Percentiles rank a stretch among this genome's conserved stretches.
Conservation (phyloP, 1,140 invertebrate genomes). For the Drosophila prosaltans region DNA sequence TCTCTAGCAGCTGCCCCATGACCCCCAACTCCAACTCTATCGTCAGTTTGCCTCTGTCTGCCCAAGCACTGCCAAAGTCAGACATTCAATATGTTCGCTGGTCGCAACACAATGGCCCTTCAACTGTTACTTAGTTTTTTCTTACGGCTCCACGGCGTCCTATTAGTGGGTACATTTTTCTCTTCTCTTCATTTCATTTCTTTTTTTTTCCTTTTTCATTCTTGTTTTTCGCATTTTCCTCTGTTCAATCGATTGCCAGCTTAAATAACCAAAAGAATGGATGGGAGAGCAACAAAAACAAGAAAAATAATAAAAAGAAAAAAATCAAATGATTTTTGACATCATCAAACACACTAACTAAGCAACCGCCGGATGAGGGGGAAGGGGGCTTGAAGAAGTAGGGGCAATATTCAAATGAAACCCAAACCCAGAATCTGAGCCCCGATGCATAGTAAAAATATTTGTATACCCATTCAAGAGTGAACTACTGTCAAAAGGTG, state of each 20-base stretch:
- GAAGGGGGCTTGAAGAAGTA: neutral
- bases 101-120: slow-evolving; percentile 8
- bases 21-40: too few species aligned
- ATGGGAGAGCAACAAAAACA: neutral
- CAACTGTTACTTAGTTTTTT: slow-evolving; percentile 11
- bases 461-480: neutral
- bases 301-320: neutral
- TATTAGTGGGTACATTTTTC: slow-evolving; percentile 11
- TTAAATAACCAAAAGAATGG: slow-evolving; percentile 15
- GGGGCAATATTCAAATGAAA: slow-evolving; percentile 10
- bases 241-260: slow-evolving; percentile 16
- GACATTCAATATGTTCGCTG: slow-evolving; percentile 22
- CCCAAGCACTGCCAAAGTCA: slow-evolving; percentile 13
- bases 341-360: slow-evolving; percentile 12
- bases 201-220: neutral
- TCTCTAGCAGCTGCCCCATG: too few species aligned
- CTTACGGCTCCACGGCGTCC: slow-evolving; percentile 9
- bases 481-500: slow-evolving; percentile 15
- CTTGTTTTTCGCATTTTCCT: slow-evolving; percentile 2
- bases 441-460: too few species aligned
- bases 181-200: neutral
- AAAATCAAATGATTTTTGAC: slow-evolving; percentile 14
- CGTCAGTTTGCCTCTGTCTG: neutral
- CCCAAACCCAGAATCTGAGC: neutral
- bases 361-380: neutral